phyloP scores from a whole-genome alignment of 1,140 invertebrate genomes.

The Halictus rubicundus region DNA sequence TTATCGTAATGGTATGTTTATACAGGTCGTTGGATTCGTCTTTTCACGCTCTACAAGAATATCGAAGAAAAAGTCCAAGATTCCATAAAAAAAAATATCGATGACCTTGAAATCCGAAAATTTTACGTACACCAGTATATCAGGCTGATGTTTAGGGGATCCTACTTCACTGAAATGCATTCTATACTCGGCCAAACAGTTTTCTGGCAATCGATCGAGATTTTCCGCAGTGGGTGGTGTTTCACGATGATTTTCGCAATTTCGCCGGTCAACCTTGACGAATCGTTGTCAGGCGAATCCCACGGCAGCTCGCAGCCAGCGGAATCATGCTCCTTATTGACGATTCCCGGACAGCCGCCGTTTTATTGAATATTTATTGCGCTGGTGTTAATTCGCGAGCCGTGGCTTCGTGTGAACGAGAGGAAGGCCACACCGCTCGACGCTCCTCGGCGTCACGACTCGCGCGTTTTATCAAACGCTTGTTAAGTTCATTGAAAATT shows the following conservation, averaged over 20 bases:
- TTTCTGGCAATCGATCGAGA: too few species aligned
- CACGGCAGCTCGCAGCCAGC: neutral
- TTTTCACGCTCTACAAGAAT: too few species aligned
- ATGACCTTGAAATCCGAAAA: too few species aligned
- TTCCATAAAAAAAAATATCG: too few species aligned
- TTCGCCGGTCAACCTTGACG: neutral
- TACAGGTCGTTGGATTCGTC: too few species aligned
- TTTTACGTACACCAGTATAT: too few species aligned
- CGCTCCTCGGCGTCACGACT: neutral
- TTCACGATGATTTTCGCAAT: neutral
- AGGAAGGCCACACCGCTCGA: slow-evolving; percentile 26
- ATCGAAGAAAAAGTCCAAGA: too few species aligned
- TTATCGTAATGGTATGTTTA: too few species aligned
- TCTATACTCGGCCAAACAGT: too few species aligned
- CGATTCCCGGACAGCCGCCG: neutral
- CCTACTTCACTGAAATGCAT: too few species aligned
- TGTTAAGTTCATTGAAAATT: slow-evolving; percentile 51
- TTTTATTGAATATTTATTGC: slow-evolving; percentile 30
- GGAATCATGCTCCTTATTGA: neutral
- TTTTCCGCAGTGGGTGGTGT: too few species aligned
- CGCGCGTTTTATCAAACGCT: slow-evolving; percentile 36
- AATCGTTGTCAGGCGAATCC: neutral
- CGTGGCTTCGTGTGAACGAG: slow-evolving; percentile 10
- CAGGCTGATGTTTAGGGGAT: too few species aligned
- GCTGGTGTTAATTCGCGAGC: slow-evolving; percentile 20